Base-by-base conservation (phyloP, 2,113 vertebrate species). In the Gasterosteus nipponicus region DNA sequence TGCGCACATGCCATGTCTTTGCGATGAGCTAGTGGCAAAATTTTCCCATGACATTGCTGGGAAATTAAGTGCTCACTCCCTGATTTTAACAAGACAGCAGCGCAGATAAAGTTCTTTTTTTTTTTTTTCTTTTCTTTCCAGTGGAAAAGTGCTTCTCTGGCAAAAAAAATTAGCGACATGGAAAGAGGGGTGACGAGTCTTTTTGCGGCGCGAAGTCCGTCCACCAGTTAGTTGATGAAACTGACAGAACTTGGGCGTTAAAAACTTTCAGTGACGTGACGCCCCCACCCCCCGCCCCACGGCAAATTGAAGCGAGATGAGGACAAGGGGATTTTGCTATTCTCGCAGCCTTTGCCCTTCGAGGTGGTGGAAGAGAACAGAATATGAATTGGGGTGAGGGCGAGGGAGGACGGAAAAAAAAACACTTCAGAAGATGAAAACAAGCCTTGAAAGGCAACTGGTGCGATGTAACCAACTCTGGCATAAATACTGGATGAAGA, bases 401-500 rank as follows among this genome's bases (percentile, higher is more conserved):
- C 11, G 22, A 10, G 22, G 7, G 16, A 47, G 5, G 15, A 3
- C 11, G n/a, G 16, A 5, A 8, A 7, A 35, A 42, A 46, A 81
- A 81, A 85, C 47, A 84, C 84, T 85, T 80, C 85, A 83, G 79
- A 73, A 75, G 78, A 87, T 85, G 75, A 90, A 92, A 92, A 89
- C 75, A 76, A 86, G 81, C 62, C 62, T 80, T 89, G 85, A 91
- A 92, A 91, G 86, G 77, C 68, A 86, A 76, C 83, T 69, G 82
- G 60, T 78, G 85, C 73, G 87, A 89, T 89, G 83, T 70, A 87
- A 86, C 75, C 82, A 85, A 83, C 77, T 76, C 59, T 54, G 83
- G 82, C 78, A 90, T 86, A 86, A 91, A 90, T 87, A 89, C 39
- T 84, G 79, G 66, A 89, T 91, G 89, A 86, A 84, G 33, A n/a